A percentile compares a stretch with the other conserved stretches of the same genome.
Conservation (phyloP, 2,797 vertebrate genomes). For the Botia almorhae region DNA sequence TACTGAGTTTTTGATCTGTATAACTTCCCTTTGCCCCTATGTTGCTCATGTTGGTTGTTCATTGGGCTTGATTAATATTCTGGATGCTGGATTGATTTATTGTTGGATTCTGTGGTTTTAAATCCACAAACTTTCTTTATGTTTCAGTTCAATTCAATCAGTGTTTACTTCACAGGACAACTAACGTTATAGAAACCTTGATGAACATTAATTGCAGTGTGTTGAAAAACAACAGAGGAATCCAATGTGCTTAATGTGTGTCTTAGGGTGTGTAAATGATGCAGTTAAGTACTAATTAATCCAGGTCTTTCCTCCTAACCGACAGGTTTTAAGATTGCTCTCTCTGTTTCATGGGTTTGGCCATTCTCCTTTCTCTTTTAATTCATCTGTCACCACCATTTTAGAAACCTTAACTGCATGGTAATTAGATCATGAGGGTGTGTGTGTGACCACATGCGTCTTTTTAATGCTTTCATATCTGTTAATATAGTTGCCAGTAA, state of each 20-base stretch:
- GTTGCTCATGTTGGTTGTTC: not conserved
- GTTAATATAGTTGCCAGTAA: conserved; percentile 12
- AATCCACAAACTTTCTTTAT: not conserved
- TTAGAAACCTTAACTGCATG: conserved; percentile 19
- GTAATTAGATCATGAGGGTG: conserved; percentile 37
- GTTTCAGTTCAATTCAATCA: not conserved
- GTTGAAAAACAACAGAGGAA: not conserved
- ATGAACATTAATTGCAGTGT: not conserved
- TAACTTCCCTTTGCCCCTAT: not conserved
- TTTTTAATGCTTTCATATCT: not conserved
- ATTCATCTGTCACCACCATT: conserved; percentile 18
- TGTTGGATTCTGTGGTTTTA: not conserved
- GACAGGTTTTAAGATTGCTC: conserved; percentile 21
- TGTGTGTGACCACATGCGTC: not conserved
- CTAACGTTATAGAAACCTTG: not conserved
- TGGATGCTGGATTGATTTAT: too few species aligned
- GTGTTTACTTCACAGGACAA: not conserved
- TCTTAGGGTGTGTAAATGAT: not conserved
- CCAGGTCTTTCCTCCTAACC: not conserved
- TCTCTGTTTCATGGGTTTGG: conserved; percentile 27
- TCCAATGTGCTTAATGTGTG: not conserved
- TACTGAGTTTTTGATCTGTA: not conserved
- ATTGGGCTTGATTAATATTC: too few species aligned
- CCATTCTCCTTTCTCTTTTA: not conserved
- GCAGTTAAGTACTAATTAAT: not conserved